A percentile compares a stretch with the other conserved stretches of the same genome.
phyloP scores from a whole-genome alignment of 1,140 invertebrate genomes.

The Capitella teleta region DNA sequence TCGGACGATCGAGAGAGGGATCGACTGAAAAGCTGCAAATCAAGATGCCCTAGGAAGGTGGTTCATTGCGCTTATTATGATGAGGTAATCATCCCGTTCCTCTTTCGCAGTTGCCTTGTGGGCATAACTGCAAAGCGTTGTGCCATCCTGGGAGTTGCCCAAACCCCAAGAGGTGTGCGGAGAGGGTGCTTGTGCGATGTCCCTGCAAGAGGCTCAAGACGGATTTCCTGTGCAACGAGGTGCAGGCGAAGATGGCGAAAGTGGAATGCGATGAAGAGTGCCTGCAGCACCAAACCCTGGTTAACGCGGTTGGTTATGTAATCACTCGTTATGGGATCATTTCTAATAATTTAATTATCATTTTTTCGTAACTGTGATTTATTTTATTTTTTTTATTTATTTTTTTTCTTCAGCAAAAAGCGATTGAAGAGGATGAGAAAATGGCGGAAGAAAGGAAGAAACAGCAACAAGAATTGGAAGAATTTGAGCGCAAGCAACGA shows the following conservation, averaged over 20 bases:
- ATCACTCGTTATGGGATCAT: not conserved
- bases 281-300: constrained; percentile 2
- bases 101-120: constrained; percentile 44
- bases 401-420: constrained; percentile 18
- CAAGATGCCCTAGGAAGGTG: constrained; percentile 75
- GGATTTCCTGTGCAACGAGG: constrained; percentile 56
- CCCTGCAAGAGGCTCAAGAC: constrained; percentile 65
- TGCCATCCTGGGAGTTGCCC: constrained; percentile 70
- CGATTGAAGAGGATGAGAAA: constrained; percentile 20
- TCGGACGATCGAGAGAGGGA: constrained; percentile 44
- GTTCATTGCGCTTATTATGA: constrained; percentile 21
- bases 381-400: not conserved
- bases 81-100: not conserved
- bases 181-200: constrained; percentile 68
- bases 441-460: constrained; percentile 21
- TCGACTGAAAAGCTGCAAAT: constrained; percentile 58
- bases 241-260: constrained; percentile 16
- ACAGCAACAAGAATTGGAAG: constrained; percentile 28
- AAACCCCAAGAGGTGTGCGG: constrained; percentile 56
- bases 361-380: not conserved
- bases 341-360: not conserved
- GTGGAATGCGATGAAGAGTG: constrained; percentile 38
- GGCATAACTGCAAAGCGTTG: constrained; percentile 59
- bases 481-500: constrained; percentile 28
- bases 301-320: not conserved